Conservation (phyloP, 2,113 vertebrate genomes). For the Hypomesus transpacificus region DNA sequence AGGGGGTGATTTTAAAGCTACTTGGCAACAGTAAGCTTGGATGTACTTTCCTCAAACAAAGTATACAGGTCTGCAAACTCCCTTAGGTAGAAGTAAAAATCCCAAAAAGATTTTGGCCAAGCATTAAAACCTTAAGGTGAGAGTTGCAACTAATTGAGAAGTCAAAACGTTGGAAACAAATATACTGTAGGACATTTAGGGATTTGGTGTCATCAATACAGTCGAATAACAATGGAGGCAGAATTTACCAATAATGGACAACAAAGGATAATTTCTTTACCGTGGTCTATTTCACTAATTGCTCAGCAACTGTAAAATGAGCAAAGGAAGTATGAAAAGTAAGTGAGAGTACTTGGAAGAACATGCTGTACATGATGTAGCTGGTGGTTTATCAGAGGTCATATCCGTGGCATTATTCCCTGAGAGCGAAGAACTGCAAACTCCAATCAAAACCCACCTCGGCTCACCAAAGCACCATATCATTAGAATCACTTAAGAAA, state of each 20-base stretch:
- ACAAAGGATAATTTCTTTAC: neutral
- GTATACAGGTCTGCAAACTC: no score
- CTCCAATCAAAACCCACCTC: constrained; percentile 42
- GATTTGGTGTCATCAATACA: no score
- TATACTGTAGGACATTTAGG: no score
- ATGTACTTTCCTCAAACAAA: constrained; percentile 2
- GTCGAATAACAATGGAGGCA: no score
- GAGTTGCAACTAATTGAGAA: no score
- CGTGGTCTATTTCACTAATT: neutral
- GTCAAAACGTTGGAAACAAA: no score
- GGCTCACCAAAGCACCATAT: constrained; percentile 38
- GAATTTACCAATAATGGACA: neutral
- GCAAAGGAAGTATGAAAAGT: constrained; percentile 35
- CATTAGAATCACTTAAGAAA: constrained; percentile 9
- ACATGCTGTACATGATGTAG: constrained; percentile 45
- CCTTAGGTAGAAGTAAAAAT: no score
- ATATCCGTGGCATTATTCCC: constrained; percentile 71
- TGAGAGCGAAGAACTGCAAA: constrained; percentile 69
- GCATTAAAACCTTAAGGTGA: no score
- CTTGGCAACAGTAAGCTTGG: constrained; percentile 36
- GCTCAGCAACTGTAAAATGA: neutral
- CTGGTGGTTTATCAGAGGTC: constrained; percentile 64
- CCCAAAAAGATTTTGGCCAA: no score
- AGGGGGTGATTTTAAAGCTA: constrained; percentile 50
- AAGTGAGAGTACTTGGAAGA: constrained; percentile 23